Percentiles rank a stretch among this genome's conserved stretches.
Evolutionary conservation across 2,888 invertebrate genomes (phyloP).

Genomic region (Ormyrus thymus): DNA sequence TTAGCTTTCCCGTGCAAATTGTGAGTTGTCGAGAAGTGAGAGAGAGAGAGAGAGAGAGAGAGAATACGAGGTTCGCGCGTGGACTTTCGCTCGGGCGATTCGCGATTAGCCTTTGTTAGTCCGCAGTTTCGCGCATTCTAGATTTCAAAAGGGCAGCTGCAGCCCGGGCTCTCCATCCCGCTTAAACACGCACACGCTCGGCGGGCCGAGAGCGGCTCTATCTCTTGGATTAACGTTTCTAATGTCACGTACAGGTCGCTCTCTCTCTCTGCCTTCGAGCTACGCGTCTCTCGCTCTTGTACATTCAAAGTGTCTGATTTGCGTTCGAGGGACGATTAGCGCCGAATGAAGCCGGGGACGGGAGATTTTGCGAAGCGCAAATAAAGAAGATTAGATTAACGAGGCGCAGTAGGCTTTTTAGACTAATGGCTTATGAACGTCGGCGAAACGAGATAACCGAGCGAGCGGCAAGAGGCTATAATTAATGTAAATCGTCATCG

Average conservation of each 20-base stretch:
- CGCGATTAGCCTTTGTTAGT: conserved; percentile 46
- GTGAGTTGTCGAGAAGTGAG: not conserved
- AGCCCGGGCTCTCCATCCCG: conserved; percentile 37
- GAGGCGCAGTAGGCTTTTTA: not conserved
- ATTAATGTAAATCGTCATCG: conserved; percentile 28
- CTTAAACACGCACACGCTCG: not conserved
- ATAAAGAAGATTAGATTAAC: conserved; percentile 9
- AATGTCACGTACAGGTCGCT: conserved; percentile 26
- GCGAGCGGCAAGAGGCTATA: not conserved
- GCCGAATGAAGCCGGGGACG: no score
- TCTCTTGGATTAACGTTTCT: conserved; percentile 26
- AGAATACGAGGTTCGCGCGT: not conserved
- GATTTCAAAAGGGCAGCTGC: conserved; percentile 34
- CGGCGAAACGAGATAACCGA: no score
- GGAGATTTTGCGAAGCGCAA: not conserved
- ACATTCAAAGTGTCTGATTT: conserved; percentile 15
- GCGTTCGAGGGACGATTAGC: not conserved
- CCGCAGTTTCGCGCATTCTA: conserved; percentile 34
- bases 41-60: not conserved
- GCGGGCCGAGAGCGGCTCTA: not conserved
- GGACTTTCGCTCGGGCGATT: conserved; percentile 31
- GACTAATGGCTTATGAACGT: no score
- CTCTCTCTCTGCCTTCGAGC: no score
- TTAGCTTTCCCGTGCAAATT: conserved; percentile 45
- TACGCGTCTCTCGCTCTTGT: no score